These are phyloP conservation scores for Cheilosia impressa DNA, from an alignment of 2,888 invertebrate species.

Conservation along the genomic window DNA sequence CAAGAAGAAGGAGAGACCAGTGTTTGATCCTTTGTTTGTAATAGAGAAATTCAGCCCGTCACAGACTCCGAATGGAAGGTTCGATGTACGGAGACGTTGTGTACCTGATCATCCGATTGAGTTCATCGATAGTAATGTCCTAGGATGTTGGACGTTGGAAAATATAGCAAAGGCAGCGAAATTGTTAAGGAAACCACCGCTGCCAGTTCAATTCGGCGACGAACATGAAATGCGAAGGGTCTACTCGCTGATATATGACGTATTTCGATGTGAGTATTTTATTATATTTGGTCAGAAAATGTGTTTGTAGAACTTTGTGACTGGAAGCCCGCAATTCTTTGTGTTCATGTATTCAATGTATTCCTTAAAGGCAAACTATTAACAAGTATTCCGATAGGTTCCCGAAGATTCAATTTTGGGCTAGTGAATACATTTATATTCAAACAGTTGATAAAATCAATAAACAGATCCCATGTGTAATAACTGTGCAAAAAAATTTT, in stretches of 20 bases:
- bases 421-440: too few relatives aligned
- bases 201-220: constrained; percentile 80
- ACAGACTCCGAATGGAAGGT: constrained; percentile 77
- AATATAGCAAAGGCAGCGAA: constrained; percentile 81
- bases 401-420: too few relatives aligned
- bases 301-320: neutral
- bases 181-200: constrained; percentile 79
- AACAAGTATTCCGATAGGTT: too few relatives aligned
- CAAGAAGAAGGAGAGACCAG: constrained; percentile 78
- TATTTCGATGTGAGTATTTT: constrained; percentile 84
- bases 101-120: constrained; percentile 78
- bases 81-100: constrained; percentile 76
- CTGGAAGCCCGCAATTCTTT: neutral
- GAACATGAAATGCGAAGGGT: constrained; percentile 86
- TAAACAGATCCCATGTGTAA: too few relatives aligned
- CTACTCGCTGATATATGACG: constrained; percentile 85
- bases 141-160: constrained; percentile 79
- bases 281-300: neutral
- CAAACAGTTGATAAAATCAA: too few relatives aligned
- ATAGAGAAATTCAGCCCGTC: constrained; percentile 78
- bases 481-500: too few relatives aligned
- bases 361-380: too few relatives aligned
- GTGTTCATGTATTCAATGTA: neutral
- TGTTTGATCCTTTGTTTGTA: constrained; percentile 79
- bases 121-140: constrained; percentile 77